A percentile compares a stretch with the other conserved stretches of the same genome.
Evolutionary conservation across 2,113 vertebrate genomes (phyloP).

Genomic region (Muntiacus reevesi): DNA sequence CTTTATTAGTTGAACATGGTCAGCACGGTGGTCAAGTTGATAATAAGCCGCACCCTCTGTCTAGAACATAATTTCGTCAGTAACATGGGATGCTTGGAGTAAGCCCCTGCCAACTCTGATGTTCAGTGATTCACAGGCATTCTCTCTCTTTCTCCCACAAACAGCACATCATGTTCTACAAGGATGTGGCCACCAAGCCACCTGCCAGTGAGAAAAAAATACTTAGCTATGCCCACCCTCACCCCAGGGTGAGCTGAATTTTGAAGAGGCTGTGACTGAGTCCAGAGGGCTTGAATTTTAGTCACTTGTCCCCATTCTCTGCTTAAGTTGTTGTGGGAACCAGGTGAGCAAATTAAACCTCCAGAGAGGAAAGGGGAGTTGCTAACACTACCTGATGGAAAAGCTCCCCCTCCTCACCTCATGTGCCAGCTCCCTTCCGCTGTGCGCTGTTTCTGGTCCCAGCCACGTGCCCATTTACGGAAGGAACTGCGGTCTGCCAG

Average conservation of each 20-base stretch:
- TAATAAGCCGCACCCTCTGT: background rate
- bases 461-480: rapidly evolving
- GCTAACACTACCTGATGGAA: background rate
- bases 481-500: background rate
- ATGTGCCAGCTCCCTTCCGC: background rate
- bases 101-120: background rate
- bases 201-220: constrained; percentile 3
- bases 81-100: background rate
- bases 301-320: background rate
- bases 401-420: background rate
- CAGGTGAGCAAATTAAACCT: background rate
- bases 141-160: background rate
- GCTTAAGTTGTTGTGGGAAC: background rate
- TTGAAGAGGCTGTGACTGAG: background rate
- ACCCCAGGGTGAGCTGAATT: background rate
- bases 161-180: background rate
- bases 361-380: background rate
- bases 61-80: background rate
- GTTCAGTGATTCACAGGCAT: background rate
- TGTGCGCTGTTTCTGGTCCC: background rate
- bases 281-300: background rate
- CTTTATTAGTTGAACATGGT: background rate
- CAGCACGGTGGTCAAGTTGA: too few relatives aligned
- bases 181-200: background rate
- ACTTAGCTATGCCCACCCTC: background rate